Evolutionary conservation across 2,888 invertebrate species (phyloP), one percentile per base, ranked within the genome.

Genomic region (Clivina fossor): DNA sequence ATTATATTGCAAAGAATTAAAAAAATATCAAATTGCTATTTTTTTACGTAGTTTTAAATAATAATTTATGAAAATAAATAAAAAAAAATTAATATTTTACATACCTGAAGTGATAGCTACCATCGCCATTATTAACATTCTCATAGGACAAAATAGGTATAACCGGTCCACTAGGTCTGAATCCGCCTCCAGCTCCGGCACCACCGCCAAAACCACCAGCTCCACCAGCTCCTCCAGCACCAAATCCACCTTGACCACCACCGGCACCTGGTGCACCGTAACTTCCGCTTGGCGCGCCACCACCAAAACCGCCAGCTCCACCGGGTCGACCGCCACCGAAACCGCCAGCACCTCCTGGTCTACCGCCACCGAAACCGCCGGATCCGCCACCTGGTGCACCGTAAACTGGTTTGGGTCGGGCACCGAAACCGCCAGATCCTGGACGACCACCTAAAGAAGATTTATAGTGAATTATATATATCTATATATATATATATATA

Each of bases 51-150:
- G n/a, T n/a, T n/a, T n/a, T n/a, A n/a, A n/a, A n/a, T n/a, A n/a
- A n/a, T n/a, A n/a, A n/a, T n/a, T n/a, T n/a, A n/a, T n/a, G n/a
- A n/a, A n/a, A n/a, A n/a, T n/a, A n/a, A n/a, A n/a, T n/a, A n/a
- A n/a, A n/a, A n/a, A n/a, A n/a, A n/a, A n/a, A n/a, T n/a, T n/a
- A n/a, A n/a, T n/a, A n/a, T n/a, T n/a, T n/a, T 20, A 33, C 58
- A 62, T 66, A 75, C 73, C 73, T 74, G 65, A 75, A 80, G 62
- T 75, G 78, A 64, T 81, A 81, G 59, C 76, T 79, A 41, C 81
- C 81, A 67, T 81, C 80, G 4, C 80, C 79, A 58, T 79, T 78
- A 63, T 80, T 80, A 51, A 77, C 78, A 62, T 80, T 80, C 56
- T 80, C 80, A 64, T 76, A 80, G 1, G 79, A 78, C 5, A 81